Evolutionary conservation across 1,140 invertebrate genomes (phyloP), one percentile per base, ranked within the genome.

Genomic region (Tetragonula clypearis): DNA sequence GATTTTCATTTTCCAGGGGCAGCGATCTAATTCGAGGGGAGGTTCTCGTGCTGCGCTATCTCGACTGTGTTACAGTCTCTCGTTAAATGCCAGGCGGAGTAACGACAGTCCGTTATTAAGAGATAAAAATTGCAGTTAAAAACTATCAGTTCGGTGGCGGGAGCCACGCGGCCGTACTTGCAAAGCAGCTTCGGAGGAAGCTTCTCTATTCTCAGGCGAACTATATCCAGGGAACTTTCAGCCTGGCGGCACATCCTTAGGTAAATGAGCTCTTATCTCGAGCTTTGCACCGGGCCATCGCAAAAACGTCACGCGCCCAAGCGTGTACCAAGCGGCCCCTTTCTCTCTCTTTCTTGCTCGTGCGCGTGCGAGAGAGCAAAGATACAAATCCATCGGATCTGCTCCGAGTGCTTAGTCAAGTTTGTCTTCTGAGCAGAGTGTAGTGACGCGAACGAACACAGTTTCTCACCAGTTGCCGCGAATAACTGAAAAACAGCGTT

Each of bases 191-290:
- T 5, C 69, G 49, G 56, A 56, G 58, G 53, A 66, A 80, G 78
- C 56, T 21, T 55, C 55, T 35, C 9, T 49, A 82, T 86, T 86
- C 35, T n/a, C 35, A 30, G 11, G 19, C 8, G n/a, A 35, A 26
- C 80, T 60, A 60, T 62, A 71, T 82, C 21, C 73, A 5, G 3
- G 23, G 3, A 58, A 78, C 68, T 66, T 30, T 85, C 35, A 62
- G 69, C 71, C 26, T n/a, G 17, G 12, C 17, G 30, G 62, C 41
- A 17, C 26, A 30, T 74, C 60, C 71, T 85, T 75, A 81, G 58
- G 78, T 81, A 85, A 85, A 85, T 69, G 84, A 85, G 79, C 60
- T 81, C 78, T 85, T 81, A 81, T 85, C 84, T 35, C 79, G 30
- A 62, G 60, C n/a, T 58, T 21, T 35, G 17, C 62, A n/a, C 60